phyloP scores from a whole-genome alignment of 2,797 vertebrate genomes.

The Ciconia nigra region DNA sequence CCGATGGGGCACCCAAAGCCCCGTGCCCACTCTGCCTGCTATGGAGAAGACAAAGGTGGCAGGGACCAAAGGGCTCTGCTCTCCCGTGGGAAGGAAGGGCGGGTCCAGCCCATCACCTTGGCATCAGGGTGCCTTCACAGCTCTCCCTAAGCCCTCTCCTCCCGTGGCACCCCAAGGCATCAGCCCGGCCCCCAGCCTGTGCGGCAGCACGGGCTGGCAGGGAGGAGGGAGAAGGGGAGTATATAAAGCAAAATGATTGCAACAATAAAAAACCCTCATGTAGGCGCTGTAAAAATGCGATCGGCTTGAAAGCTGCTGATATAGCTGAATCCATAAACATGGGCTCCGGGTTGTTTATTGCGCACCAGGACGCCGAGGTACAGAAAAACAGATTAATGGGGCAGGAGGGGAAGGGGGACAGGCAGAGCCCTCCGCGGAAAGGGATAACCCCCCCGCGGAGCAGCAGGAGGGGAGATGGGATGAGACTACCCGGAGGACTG shows the following conservation, averaged over 20 bases:
- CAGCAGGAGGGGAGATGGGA: neutral
- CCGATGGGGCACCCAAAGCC: neutral
- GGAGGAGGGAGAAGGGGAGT: slow-evolving; percentile 39
- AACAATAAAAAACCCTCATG: slow-evolving; percentile 70
- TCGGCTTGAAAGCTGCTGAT: slow-evolving; percentile 74
- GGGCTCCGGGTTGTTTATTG: slow-evolving; percentile 59
- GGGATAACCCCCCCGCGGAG: neutral
- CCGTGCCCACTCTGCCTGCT: accelerated
- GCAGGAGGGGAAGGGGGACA: neutral
- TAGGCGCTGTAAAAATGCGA: slow-evolving; percentile 62
- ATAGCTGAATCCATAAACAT: slow-evolving; percentile 74
- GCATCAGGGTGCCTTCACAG: neutral
- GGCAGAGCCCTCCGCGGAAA: neutral
- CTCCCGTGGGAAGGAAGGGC: accelerated
- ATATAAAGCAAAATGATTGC: slow-evolving; percentile 76
- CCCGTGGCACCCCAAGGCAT: neutral
- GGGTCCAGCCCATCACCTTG: neutral
- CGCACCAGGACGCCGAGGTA: neutral
- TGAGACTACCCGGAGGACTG: accelerated
- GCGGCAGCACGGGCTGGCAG: neutral
- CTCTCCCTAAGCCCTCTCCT: neutral
- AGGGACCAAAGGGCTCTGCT: neutral
- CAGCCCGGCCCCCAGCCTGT: neutral
- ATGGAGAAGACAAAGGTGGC: neutral
- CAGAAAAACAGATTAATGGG: slow-evolving; percentile 47